Evolutionary conservation across 35 echinoderm and acorn worm genomes (phyloP).

Genomic region (Ophiothrix spiculata): DNA sequence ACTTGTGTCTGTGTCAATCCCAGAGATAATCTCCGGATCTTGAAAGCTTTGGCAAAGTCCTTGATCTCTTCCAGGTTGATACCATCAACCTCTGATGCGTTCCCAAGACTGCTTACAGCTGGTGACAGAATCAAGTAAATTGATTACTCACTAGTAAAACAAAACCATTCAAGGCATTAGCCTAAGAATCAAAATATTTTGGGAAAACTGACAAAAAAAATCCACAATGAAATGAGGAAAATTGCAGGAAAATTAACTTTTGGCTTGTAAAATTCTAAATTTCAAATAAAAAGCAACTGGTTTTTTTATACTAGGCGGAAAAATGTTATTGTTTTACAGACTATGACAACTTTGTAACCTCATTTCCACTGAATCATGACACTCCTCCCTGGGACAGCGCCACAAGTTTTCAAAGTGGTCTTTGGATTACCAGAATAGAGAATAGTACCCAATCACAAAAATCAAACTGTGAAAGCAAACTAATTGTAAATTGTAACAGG

Average conservation of each 20-base stretch:
- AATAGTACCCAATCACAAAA: no score
- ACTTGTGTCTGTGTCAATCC: slow-evolving; percentile 98
- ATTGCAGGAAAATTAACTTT: not conserved
- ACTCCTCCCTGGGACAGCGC: no score
- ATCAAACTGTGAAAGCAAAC: no score
- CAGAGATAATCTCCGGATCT: slow-evolving; percentile 86
- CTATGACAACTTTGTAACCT: not conserved
- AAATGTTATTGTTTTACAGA: not conserved
- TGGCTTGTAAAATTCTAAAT: not conserved
- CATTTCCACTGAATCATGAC: not conserved
- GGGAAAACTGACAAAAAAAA: no score
- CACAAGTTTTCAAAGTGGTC: no score
- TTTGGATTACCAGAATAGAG: no score
- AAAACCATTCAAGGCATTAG: not conserved
- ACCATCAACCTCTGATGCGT: slow-evolving; percentile 87
- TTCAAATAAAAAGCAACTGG: not conserved
- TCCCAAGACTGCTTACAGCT: slow-evolving; percentile 83
- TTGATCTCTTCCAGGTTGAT: slow-evolving; percentile 98
- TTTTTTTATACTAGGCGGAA: not conserved
- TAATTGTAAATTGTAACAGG: no score
- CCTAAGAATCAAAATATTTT: not conserved
- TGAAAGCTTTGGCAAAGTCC: slow-evolving; percentile 99
- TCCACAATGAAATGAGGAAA: no score
- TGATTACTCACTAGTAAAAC: not conserved
- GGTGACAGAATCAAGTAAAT: not conserved